Conservation (phyloP, 2,888 invertebrate species). For the Stegophylla sp. region DNA sequence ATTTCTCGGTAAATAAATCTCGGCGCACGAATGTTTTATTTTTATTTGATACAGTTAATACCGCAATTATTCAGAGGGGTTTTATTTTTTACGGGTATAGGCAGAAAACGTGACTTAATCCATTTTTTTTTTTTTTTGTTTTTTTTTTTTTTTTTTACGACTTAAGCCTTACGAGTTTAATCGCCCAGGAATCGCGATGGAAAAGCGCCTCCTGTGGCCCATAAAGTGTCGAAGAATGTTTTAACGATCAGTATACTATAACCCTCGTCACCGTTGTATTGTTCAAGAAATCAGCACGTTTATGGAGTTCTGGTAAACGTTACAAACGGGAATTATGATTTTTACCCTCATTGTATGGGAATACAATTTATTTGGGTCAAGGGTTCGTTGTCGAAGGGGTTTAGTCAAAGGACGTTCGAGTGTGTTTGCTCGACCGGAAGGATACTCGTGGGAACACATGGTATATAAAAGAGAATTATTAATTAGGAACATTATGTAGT, state of each 20-base stretch:
- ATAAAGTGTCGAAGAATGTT: slow-evolving; percentile 46
- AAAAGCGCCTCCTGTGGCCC: slow-evolving; percentile 20
- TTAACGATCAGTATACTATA: slow-evolving; percentile 36
- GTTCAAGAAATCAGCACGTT: slow-evolving; percentile 23
- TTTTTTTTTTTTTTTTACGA: slow-evolving; percentile 31
- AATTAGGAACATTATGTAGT: slow-evolving; percentile 7
- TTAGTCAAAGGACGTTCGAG: slow-evolving; percentile 42
- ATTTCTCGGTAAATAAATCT: slow-evolving; percentile 46
- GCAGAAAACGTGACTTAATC: slow-evolving; percentile 56
- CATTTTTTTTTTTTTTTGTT: slow-evolving; percentile 42
- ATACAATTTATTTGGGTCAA: slow-evolving; percentile 40
- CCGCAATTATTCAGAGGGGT: slow-evolving; percentile 53
- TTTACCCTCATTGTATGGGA: slow-evolving; percentile 3
- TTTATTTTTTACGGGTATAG: slow-evolving; percentile 36
- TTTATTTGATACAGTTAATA: slow-evolving; percentile 48
- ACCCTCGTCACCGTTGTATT: slow-evolving; percentile 26
- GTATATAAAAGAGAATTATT: slow-evolving; percentile 48
- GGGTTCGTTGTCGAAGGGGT: slow-evolving; percentile 23
- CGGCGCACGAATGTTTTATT: slow-evolving; percentile 38
- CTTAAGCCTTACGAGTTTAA: slow-evolving; percentile 45
- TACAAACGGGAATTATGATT: slow-evolving; percentile 27
- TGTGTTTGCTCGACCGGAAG: slow-evolving; percentile 25
- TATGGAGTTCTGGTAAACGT: slow-evolving; percentile 27
- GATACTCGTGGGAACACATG: not conserved
- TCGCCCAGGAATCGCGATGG: slow-evolving; percentile 35